Base-by-base conservation (phyloP, 2,797 vertebrate genomes). In the Ciconia nigra region DNA sequence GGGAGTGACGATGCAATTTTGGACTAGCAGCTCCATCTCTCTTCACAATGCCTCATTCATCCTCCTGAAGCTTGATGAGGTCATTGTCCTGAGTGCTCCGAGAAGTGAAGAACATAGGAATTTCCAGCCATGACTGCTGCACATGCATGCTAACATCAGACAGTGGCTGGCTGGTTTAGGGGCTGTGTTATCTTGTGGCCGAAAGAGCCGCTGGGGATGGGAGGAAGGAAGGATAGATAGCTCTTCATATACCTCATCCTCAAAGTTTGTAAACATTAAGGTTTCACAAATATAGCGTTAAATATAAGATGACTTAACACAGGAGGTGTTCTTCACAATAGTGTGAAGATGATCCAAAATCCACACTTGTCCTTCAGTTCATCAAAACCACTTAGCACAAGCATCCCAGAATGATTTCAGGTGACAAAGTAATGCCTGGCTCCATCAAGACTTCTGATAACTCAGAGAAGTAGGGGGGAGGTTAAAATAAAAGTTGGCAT, bases 131-230 rank as follows among this genome's bases (percentile, higher is more conserved):
- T 0, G 0, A 19, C 59, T 46, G 62, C 83, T 41, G 70, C 41
- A 51, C 67, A 51, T 49, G 89, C 79, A 89, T 74, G 49, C 57
- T 80, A 71, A 96, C 28, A 44, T 15, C 21, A 54, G 59, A 13
- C 61, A 17, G 21, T 1, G 28, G n/a, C 58, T 44, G n/a, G 16
- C 63, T 84, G 59, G 8, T 29, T 42, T 39, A 13, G 35, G 52
- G 57, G 41, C 33, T n/a, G 51, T 0, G 2, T 7, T 29, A 39
- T 21, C 61, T n/a, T 46, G 7, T 0, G 1, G 20, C n/a, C 7
- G 0, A 18, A 46, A 49, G 47, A 93, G 55, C 15, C 0, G 0
- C 67, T 8, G 4, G 52, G 25, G 69, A n/a, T 0, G 5, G 61
- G 24, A 74, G 24, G 19, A n/a, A 37, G 35, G 29, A 61, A 73